Evolutionary conservation across 2,113 vertebrate species (phyloP), one percentile per base, ranked within the genome.

Genomic region (Paedocypris sp.): DNA sequence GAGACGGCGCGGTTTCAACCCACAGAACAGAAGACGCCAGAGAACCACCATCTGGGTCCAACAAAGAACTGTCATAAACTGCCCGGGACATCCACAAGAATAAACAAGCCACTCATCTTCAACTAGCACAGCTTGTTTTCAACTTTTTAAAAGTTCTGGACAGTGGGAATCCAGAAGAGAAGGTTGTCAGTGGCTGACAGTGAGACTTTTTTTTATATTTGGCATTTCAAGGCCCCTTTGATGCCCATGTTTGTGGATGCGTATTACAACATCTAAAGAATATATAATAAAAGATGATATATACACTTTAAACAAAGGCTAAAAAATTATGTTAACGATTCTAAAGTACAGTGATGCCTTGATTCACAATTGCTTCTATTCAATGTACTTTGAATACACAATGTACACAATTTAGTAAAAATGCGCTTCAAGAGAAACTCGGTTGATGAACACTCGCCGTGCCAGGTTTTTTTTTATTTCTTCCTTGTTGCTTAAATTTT

Each of bases 11-110:
- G 54, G 54, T 53, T 64, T 52, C 7, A 69, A 32, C 52, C 39
- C 49, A 29, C 35, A 65, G 56, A 50, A 52, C 49, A 60, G 62
- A 48, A 39, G 35, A 65, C n/a, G 56, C 46, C 45, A 46, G 23
- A 60, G 56, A 54, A 48, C 22, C 42, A 42, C 67, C 62, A 60
- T 69, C 67, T 69, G 62, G 62, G 52, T 28, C 42, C 60, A 52
- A 69, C 62, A 69, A 69, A 59, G 54, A 56, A 56, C 45, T 63
- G 52, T 69, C 67, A 65, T 58, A 65, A 69, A 69, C 15, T 28
- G 39, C 51, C 42, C 32, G 10, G 47, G 47, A 53, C 57, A 60
- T 65, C 41, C 48, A 48, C 54, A 56, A 54, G 45, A 64, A 69
- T 64, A 46, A 60, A 64, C 39, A 60, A 58, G 47, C 63, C 53